Conservation (phyloP, 2,113 vertebrate species). For the Serinus canaria region DNA sequence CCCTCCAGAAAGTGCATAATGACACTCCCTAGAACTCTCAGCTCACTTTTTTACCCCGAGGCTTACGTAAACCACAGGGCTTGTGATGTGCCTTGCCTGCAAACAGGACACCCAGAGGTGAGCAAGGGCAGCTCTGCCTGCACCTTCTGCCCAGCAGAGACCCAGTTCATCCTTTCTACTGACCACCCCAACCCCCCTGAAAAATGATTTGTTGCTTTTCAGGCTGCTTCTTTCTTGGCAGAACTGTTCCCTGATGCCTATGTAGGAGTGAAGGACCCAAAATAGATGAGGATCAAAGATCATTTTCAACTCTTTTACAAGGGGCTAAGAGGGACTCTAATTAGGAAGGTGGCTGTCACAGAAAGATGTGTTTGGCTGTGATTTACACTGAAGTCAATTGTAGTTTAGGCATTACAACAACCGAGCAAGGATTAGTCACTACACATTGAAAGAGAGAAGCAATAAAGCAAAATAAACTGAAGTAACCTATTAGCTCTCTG, state of each 20-base stretch:
- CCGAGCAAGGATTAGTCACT: conserved; percentile 44
- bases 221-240: not conserved
- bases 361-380: not conserved
- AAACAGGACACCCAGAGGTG: not conserved
- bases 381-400: conserved; percentile 21
- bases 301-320: conserved; percentile 30
- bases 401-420: conserved; percentile 35
- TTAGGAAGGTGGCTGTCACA: conserved; percentile 47
- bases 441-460: not conserved
- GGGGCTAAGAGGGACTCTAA: conserved; percentile 28
- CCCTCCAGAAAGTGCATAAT: not conserved
- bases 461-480: conserved; percentile 17
- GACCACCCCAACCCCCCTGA: not conserved
- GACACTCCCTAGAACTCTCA: conserved; percentile 16
- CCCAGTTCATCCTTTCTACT: not conserved
- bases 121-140: not conserved
- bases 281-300: conserved; percentile 53
- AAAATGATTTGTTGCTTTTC: not conserved
- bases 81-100: not conserved
- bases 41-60: not conserved
- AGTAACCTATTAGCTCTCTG: not conserved
- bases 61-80: not conserved
- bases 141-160: not conserved
- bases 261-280: conserved; percentile 29
- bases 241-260: not conserved